Evolutionary conservation across 2,113 vertebrate genomes (phyloP), one percentile per base, ranked within the genome.

Genomic region (Lagopus leucura): DNA sequence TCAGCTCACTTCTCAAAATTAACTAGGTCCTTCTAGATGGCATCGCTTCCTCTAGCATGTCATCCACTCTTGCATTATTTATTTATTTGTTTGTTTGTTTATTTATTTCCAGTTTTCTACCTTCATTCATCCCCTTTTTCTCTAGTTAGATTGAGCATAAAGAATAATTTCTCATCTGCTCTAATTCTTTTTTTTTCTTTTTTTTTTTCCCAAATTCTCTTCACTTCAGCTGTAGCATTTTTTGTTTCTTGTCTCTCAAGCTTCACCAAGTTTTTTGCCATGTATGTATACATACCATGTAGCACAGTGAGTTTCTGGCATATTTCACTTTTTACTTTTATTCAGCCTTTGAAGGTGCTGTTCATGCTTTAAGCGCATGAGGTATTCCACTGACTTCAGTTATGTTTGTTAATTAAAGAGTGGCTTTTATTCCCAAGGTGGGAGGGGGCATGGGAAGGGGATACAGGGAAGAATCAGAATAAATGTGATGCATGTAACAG

Each of bases 361-460:
- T 91, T 93, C 69, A 54, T 88, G 80, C 65, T 90, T 47, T 60
- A 82, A 92, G 57, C 38, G 57, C n/a, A 24, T 20, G 43, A 88
- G 47, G 38, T 72, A 83, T 81, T 75, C 43, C 66, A 69, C n/a
- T 72, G 25, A 81, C 80, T 84, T 88, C 61, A 92, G 2, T n/a
- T 55, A 28, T 43, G 21, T 34, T 63, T 65, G 17, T 36, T 92
- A 60, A 47, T 86, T 89, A 63, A 69, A 60, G 61, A 27, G 27
- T 79, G 65, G 19, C 75, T 93, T 96, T 93, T 90, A 84, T 88
- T 94, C 57, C 34, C 38, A 55, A 78, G 86, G 32, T 6, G 45
- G n/a, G 50, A 32, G 32, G 32, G 32, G 12, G 34, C 8, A 20
- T 11, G 8, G 8, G 20, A 36, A 13, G 8, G 34, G 50, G 50